phyloP scores from a whole-genome alignment of 2,888 invertebrate genomes.

The Ophioninae sp. region DNA sequence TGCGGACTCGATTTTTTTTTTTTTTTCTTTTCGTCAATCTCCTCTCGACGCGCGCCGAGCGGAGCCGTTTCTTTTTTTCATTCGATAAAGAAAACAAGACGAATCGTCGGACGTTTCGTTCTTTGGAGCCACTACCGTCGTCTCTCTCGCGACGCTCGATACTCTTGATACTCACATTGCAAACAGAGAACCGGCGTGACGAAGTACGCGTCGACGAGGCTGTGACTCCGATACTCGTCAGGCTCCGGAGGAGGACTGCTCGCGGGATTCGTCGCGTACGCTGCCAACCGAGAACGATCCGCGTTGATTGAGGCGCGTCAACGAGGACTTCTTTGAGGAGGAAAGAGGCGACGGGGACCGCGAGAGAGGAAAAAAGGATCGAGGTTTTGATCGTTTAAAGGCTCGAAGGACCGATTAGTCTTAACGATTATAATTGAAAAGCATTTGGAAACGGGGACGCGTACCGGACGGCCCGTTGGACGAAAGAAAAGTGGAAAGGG shows the following conservation, averaged over 20 bases:
- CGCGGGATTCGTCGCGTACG: slow-evolving; percentile 74
- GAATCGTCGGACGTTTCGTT: neutral
- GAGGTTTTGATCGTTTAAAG: too few species aligned
- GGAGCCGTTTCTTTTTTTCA: too few species aligned
- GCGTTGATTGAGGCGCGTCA: neutral
- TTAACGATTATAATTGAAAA: too few species aligned
- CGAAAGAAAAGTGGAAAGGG: neutral
- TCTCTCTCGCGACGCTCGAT: too few species aligned
- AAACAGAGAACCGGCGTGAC: slow-evolving; percentile 83
- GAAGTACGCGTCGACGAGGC: slow-evolving; percentile 82
- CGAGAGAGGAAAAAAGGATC: too few species aligned
- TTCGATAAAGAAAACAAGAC: neutral
- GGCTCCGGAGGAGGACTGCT: slow-evolving; percentile 68
- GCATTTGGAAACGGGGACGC: neutral
- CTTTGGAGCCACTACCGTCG: too few species aligned
- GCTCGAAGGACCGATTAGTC: too few species aligned
- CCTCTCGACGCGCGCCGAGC: too few species aligned
- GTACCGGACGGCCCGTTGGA: too few species aligned
- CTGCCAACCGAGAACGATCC: slow-evolving; percentile 65
- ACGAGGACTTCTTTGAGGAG: neutral
- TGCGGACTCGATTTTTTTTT: too few species aligned
- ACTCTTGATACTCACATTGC: slow-evolving; percentile 82
- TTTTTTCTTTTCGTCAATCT: too few species aligned
- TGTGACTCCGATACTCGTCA: slow-evolving; percentile 78
- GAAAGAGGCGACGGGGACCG: neutral